These are phyloP conservation scores for Pseudococcus longispinus DNA, from an alignment of 2,888 invertebrate genomes.

Conservation along the genomic window DNA sequence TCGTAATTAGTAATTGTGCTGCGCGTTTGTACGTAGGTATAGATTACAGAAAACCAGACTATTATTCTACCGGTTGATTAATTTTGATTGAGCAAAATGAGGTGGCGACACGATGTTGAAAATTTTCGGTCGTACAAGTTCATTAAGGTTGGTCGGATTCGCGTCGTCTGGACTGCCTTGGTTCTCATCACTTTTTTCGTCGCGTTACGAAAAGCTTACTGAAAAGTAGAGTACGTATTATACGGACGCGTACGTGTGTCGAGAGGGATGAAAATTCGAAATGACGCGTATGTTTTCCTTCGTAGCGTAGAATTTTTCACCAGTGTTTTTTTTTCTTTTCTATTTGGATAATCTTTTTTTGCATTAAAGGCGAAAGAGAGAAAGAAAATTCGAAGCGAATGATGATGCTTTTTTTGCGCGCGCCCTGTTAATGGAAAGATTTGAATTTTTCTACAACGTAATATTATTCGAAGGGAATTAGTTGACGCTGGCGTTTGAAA, in stretches of 20 bases:
- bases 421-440: background rate
- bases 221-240: background rate
- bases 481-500: background rate
- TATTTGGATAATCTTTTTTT: background rate
- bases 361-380: background rate
- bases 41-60: no score
- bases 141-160: no score
- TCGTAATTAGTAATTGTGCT: no score
- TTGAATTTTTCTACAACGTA: conserved; percentile 9
- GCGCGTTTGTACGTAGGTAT: no score
- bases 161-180: no score
- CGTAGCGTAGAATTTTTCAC: background rate
- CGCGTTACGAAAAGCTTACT: background rate
- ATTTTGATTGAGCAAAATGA: no score
- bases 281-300: conserved; percentile 4
- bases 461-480: conserved; percentile 13
- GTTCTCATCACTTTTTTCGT: background rate
- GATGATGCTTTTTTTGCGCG: background rate
- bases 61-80: no score
- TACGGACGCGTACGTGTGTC: background rate
- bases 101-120: no score
- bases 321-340: background rate
- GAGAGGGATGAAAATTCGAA: background rate
- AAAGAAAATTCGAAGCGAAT: background rate
- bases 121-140: no score